A percentile compares a stretch with the other conserved stretches of the same genome.
Evolutionary conservation across 2,888 invertebrate genomes (phyloP).

Genomic region (Coenonympha glycerion): DNA sequence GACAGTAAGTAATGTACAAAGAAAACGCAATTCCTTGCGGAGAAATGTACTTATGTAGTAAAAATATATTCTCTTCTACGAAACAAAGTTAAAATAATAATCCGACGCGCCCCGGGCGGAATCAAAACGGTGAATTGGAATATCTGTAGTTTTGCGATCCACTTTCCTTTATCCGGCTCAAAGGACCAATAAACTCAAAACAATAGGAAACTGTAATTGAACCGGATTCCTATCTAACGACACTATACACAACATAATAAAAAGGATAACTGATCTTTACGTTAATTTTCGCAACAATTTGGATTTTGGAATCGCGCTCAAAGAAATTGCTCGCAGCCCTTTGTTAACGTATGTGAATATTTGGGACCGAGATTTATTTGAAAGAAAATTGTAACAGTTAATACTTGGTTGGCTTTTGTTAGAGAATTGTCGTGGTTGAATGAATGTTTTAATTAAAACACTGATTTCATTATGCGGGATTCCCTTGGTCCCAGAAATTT

Average conservation of each 20-base stretch:
- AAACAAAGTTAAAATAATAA: not conserved
- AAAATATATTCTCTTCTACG: not conserved
- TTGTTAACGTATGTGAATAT: slow-evolving; percentile 16
- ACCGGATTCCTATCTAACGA: slow-evolving; percentile 16
- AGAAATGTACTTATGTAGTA: not conserved
- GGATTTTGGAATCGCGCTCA: slow-evolving; percentile 3
- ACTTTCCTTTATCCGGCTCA: slow-evolving; percentile 17
- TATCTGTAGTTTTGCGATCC: slow-evolving; percentile 15
- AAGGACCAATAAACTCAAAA: slow-evolving; percentile 22
- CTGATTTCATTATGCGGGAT: slow-evolving; percentile 20
- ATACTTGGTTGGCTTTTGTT: slow-evolving; percentile 17
- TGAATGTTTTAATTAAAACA: slow-evolving; percentile 26
- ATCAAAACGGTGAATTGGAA: not conserved
- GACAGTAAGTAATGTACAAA: not conserved
- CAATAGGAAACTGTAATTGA: slow-evolving; percentile 22
- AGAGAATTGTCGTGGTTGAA: slow-evolving; percentile 17
- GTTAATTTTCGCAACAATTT: slow-evolving; percentile 18
- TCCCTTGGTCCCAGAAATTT: slow-evolving; percentile 12
- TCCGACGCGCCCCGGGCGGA: not conserved
- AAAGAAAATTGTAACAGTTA: slow-evolving; percentile 21
- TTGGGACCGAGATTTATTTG: slow-evolving; percentile 16
- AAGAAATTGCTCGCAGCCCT: slow-evolving; percentile 16
- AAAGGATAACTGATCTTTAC: slow-evolving; percentile 12
- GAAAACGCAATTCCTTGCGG: not conserved
- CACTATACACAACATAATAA: slow-evolving; percentile 10